phyloP scores from a whole-genome alignment of 2,797 vertebrate species.

The Muraenolepis orangiensis region DNA sequence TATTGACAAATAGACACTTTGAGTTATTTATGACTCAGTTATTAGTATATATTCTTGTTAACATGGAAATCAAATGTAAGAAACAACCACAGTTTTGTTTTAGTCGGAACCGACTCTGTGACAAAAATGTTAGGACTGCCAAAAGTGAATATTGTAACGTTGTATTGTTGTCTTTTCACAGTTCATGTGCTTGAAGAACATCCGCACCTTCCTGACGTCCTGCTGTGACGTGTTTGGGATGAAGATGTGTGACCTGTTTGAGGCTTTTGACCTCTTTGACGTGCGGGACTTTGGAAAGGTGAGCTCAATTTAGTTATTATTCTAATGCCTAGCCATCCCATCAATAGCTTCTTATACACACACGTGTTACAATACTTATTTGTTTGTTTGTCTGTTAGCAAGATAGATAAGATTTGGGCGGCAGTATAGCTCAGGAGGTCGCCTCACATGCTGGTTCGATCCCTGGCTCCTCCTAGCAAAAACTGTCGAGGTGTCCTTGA shows the following conservation, averaged over 20 bases:
- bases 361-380: too few species aligned
- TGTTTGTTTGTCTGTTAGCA: too few species aligned
- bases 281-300: slow-evolving; percentile 97
- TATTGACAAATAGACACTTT: neutral
- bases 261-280: slow-evolving; percentile 93
- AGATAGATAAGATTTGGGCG: too few species aligned
- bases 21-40: neutral
- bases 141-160: neutral
- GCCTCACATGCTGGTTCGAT: too few species aligned
- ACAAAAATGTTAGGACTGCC: neutral
- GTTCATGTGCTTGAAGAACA: slow-evolving; percentile 98
- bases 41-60: neutral
- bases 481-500: too few species aligned
- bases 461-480: too few species aligned
- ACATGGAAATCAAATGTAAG: neutral
- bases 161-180: slow-evolving; percentile 44
- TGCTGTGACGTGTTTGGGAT: slow-evolving; percentile 88
- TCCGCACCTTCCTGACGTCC: slow-evolving; percentile 85
- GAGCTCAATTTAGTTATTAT: slow-evolving; percentile 31
- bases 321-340: too few species aligned
- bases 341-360: neutral
- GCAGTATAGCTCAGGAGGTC: too few species aligned
- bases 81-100: neutral
- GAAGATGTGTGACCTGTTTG: slow-evolving; percentile 92
- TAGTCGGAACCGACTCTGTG: neutral